Base-by-base conservation (phyloP, 2,113 vertebrate genomes). In the Bothrops jararaca region DNA sequence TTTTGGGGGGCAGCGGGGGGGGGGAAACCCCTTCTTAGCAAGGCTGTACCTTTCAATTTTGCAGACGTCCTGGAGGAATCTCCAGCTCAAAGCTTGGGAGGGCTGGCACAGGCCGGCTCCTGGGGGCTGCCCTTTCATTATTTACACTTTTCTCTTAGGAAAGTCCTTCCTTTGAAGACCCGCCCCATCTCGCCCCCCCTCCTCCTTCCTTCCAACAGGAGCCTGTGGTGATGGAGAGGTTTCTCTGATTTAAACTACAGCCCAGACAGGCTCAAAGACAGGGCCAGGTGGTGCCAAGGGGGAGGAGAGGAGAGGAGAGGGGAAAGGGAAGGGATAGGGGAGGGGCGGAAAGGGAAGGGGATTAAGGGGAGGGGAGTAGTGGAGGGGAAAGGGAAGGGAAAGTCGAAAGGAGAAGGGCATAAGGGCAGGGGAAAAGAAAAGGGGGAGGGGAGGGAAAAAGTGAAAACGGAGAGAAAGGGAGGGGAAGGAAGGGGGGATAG, bases 91-190 rank as follows among this genome's bases (percentile, higher is more conserved):
- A 85, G 89, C 4, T 4, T 0, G 0, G 9, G 58, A 93, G 92
- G 94, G 95, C 96, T 96, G 95, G 96, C 95, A 92, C 92, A 97
- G 95, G 95, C 95, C 92, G 15, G 45, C 93, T 95, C 93, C 93
- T 54, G 34, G 50, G 56, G 1, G 1, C 93, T 96, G 95, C 94
- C 94, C 95, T 95, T 56, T 94, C 93, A 57, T 94, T 96, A 95
- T 97, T 96, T 97, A 96, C 94, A 96, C 95, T 95, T 92, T 90
- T 96, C 96, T 95, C 96, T 93, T 92, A 95, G 93, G 95, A 97
- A 96, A 91, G 88, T 42, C 88, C 96, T 94, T 92, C 88, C 86
- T 85, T 90, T 3, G 95, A 94, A 93, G 80, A 52, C 53, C 45
- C 42, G 52, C 56, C 92, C 64, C 64, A 20, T 9, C 20, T 54